Conservation (phyloP, 2,797 vertebrate genomes). For the Coregonus suidteri region DNA sequence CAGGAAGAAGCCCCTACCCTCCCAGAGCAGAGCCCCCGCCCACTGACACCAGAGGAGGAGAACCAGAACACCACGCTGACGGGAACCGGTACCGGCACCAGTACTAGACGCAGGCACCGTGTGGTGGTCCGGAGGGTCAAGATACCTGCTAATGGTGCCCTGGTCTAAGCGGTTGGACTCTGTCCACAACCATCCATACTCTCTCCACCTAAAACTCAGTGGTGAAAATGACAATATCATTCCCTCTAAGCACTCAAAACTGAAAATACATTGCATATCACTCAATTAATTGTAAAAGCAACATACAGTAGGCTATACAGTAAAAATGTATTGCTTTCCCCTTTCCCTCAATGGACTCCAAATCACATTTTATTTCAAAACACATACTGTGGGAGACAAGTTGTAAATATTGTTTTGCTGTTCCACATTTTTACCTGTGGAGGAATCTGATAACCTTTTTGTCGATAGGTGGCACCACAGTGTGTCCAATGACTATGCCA, state of each 20-base stretch:
- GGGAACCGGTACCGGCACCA: not conserved
- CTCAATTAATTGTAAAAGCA: not conserved
- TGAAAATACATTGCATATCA: not conserved
- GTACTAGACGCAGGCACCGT: conserved; percentile 50
- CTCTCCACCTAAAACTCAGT: not conserved
- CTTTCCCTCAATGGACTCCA: not conserved
- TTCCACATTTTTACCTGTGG: no score
- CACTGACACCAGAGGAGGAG: conserved; percentile 1
- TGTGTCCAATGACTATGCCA: not conserved
- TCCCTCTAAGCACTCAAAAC: not conserved
- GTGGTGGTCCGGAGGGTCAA: conserved; percentile 64
- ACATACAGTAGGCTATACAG: not conserved
- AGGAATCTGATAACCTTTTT: not conserved
- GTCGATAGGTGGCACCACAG: conserved; percentile 14
- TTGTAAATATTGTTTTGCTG: not conserved
- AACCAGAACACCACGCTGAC: not conserved
- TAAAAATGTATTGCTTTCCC: not conserved
- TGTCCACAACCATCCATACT: not conserved
- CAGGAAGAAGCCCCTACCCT: conserved; percentile 46
- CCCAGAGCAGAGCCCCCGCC: conserved; percentile 23
- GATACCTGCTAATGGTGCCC: conserved; percentile 44
- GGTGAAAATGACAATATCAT: not conserved
- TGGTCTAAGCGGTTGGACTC: conserved; percentile 17
- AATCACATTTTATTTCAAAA: no score
- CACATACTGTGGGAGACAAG: not conserved